These are phyloP conservation scores for Amphiprion percula DNA, from an alignment of 2,113 vertebrate genomes.

Conservation along the genomic window DNA sequence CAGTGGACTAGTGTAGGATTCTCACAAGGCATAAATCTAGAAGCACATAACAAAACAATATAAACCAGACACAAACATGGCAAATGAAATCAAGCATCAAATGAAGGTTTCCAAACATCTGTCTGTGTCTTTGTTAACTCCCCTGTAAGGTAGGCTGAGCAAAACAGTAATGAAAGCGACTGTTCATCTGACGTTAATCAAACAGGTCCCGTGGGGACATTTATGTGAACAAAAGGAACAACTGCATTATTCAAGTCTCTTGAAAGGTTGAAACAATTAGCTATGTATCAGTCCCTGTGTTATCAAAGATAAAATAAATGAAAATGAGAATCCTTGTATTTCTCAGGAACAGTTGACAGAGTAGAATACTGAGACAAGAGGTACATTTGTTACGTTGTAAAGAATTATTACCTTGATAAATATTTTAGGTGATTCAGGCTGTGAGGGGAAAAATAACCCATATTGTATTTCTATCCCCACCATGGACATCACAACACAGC, in stretches of 20 bases:
- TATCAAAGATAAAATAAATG: slow-evolving; percentile 54
- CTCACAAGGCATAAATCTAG: not conserved
- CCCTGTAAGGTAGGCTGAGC: slow-evolving; percentile 53
- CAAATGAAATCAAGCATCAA: slow-evolving; percentile 56
- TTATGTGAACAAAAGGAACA: slow-evolving; percentile 78
- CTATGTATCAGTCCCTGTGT: slow-evolving; percentile 51
- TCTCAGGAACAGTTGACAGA: slow-evolving; percentile 14
- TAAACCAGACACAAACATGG: slow-evolving; percentile 4
- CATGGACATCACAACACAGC: slow-evolving; percentile 15
- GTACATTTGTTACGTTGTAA: not conserved
- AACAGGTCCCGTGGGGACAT: slow-evolving; percentile 67
- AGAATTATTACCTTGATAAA: slow-evolving; percentile 13
- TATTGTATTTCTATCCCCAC: slow-evolving; percentile 38
- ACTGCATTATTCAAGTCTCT: slow-evolving; percentile 72
- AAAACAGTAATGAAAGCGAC: slow-evolving; percentile 69
- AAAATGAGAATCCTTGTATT: slow-evolving; percentile 33
- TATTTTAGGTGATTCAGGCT: not conserved
- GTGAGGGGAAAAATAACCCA: not conserved
- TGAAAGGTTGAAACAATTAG: slow-evolving; percentile 74
- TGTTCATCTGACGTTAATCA: slow-evolving; percentile 72
- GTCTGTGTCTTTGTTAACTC: slow-evolving; percentile 42
- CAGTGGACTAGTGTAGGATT: not conserved
- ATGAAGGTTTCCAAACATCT: slow-evolving; percentile 61
- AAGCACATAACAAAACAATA: slow-evolving; percentile 9
- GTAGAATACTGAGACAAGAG: not conserved